Conservation (phyloP, 2,797 vertebrate species). For the Hephaestus fuliginosus region DNA sequence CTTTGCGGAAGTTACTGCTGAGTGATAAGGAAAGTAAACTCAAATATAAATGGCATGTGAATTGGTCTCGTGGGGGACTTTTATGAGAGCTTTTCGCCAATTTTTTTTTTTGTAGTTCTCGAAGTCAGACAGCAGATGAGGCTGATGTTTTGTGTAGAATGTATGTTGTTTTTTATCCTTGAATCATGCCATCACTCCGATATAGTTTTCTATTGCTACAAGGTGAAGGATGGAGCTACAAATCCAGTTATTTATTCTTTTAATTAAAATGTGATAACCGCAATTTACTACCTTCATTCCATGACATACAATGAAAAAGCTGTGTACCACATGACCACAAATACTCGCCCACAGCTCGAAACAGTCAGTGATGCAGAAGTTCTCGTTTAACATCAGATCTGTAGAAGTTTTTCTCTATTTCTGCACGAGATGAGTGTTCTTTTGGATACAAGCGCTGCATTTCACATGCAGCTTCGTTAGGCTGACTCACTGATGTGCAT, state of each 20-base stretch:
- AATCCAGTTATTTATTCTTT: neutral
- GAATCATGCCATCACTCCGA: too few relatives aligned
- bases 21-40: constrained; percentile 10
- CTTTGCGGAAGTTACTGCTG: neutral
- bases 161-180: neutral
- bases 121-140: neutral
- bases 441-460: neutral
- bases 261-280: constrained; percentile 1
- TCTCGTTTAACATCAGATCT: constrained; percentile 11
- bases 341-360: neutral
- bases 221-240: neutral
- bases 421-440: neutral
- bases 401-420: neutral
- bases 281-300: neutral
- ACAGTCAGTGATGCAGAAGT: neutral
- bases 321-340: neutral
- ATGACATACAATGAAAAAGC: neutral
- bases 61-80: neutral
- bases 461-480: neutral
- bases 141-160: neutral
- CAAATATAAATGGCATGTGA: constrained; percentile 1
- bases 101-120: neutral
- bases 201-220: too few relatives aligned
- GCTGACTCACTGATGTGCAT: neutral
- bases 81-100: constrained; percentile 6